Evolutionary conservation across 1,140 invertebrate genomes (phyloP), one percentile per base, ranked within the genome.

Genomic region (Mactra quadrangularis): DNA sequence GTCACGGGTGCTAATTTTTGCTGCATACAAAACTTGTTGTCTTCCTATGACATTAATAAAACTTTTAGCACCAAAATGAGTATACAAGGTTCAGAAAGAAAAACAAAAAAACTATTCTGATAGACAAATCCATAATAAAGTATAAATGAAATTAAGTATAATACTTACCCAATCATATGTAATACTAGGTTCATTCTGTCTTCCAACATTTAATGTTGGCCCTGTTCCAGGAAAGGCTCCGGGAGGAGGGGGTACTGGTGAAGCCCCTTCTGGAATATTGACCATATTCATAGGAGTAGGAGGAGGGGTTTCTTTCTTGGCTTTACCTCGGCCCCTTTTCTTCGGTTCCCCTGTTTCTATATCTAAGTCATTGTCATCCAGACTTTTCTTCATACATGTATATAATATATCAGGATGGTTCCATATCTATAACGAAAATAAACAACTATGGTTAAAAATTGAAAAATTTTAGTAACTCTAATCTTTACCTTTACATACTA

Each of bases 381-480:
- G 87, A 87, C 79, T 92, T 93, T 74, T 96, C 95, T 91, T 98
- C 97, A 89, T 96, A 96, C 57, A 99, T 91, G 91, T 98, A 90
- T 98, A 98, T 38, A 99, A 92, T 62, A 99, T 96, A 93, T 99
- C 99, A 0, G 99, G 98, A 94, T 99, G 99, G 92, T 99, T 99
- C 98, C 98, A 99, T 86, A 99, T 99, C 95, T 96, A 90, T 59
- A 88, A 84, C 68, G n/a, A 52, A 47, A 11, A 19, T 47, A 47
- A 9, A 47, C 45, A 47, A 9, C 9, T 19, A 47, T 47, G 45
- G 9, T 11, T 47, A 47, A 47, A 9, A 11, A 9, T 19, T 47
- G 19, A 47, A 19, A 19, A 47, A 11, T 19, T 47, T 19, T 47
- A 19, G 19, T 47, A 47, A n/a, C n/a, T n/a, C n/a, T n/a, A n/a